Base-by-base conservation (phyloP, 2,113 vertebrate genomes). In the Micromys minutus region DNA sequence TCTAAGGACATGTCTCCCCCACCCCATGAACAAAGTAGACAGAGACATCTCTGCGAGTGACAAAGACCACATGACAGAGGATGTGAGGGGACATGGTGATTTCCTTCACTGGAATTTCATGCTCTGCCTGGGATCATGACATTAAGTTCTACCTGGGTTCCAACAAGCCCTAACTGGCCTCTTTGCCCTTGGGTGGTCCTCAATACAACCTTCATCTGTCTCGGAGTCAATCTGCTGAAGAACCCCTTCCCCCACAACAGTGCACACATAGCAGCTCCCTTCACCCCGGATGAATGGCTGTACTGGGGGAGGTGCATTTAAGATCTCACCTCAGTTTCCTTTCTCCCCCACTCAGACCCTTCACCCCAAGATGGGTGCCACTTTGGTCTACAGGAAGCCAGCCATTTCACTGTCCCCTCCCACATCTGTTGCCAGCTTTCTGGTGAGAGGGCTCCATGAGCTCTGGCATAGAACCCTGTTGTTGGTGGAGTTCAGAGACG, bases 51-150 rank as follows among this genome's bases (percentile, higher is more conserved):
- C 10, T 0, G 63, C 11, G 45, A 94, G 15, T 34, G 2, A 29
- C 3, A 57, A 69, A n/a, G 45, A 67, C 81, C 50, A 39, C 9
- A 4, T 9, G 83, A 47, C 9, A 31, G 22, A 31, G n/a, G 69
- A 19, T 10, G 19, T 17, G 57, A 77, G 61, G 75, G 67, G 55
- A 42, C n/a, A 0, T 52, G 57, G 69, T 87, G 91, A 90, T 91
- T 84, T 91, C 89, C 83, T 87, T 22, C 75, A 85, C 89, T 91
- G 93, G 93, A 84, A 79, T 87, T 47, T 90, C 42, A 1, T 15
- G 61, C 10, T 45, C 59, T 19, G 29, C 34, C 72, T 74, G 57
- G 57, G 91, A 86, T 69, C 36, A 76, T 67, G 55, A 67, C 85
- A 91, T 76, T 90, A 42, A 75, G 52, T 86, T 89, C 83, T 63